Conservation (phyloP, 1,140 invertebrate genomes). For the Sweltsa coloradensis region DNA sequence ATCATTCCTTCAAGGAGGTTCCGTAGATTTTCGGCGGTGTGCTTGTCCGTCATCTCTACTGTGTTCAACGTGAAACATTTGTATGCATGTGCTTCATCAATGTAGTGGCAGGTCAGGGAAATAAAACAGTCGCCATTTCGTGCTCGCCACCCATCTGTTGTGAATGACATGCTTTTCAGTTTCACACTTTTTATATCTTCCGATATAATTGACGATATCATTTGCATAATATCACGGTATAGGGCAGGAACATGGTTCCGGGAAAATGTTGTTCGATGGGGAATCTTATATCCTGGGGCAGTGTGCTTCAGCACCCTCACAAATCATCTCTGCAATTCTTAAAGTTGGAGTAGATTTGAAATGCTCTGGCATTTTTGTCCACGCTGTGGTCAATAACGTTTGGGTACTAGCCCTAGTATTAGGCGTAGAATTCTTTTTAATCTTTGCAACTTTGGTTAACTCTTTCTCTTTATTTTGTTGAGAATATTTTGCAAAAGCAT, state of each 20-base stretch:
- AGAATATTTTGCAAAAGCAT: no score
- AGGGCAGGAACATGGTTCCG: conserved; percentile 8
- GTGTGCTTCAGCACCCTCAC: conserved; percentile 5
- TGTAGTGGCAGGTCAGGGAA: conserved; percentile 10
- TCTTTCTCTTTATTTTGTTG: no score
- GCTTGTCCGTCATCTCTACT: neutral
- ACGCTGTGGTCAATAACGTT: no score
- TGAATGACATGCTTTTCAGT: conserved; percentile 7
- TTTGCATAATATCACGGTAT: conserved; percentile 6
- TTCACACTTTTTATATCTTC: conserved; percentile 8
- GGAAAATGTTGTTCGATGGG: conserved; percentile 12
- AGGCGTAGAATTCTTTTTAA: no score
- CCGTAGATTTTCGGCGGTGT: conserved; percentile 8
- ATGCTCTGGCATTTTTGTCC: no score
- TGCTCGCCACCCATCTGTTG: conserved; percentile 11
- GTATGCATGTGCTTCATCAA: conserved; percentile 3
- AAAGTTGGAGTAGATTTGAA: no score
- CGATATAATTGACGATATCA: conserved; percentile 6
- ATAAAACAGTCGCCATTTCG: conserved; percentile 6
- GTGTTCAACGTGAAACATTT: conserved; percentile 3
- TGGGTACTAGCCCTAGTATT: no score
- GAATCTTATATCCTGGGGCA: conserved; percentile 9
- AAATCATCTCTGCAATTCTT: no score
- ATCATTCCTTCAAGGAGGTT: conserved; percentile 2
- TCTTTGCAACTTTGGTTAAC: no score